These are phyloP conservation scores for Micrasema minimum DNA, from an alignment of 1,140 invertebrate genomes.

Conservation along the genomic window DNA sequence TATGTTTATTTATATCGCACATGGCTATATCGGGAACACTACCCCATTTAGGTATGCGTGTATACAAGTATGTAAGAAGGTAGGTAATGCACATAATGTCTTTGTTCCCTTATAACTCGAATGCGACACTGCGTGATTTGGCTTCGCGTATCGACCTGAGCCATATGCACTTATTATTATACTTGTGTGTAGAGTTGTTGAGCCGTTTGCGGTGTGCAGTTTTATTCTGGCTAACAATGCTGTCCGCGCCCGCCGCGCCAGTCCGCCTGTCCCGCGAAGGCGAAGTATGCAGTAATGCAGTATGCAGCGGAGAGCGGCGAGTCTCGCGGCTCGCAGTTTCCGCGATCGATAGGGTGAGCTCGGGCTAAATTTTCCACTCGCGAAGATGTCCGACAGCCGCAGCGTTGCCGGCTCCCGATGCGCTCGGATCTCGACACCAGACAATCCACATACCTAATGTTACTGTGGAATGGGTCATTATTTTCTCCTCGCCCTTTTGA, in stretches of 20 bases:
- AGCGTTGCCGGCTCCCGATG: constrained; percentile 21
- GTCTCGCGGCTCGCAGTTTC: constrained; percentile 24
- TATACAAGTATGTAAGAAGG: too few relatives aligned
- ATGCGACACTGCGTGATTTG: not conserved
- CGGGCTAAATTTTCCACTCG: constrained; percentile 27
- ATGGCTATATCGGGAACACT: too few relatives aligned
- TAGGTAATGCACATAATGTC: too few relatives aligned
- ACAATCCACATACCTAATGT: not conserved
- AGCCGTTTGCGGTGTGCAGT: constrained; percentile 1
- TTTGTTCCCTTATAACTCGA: too few relatives aligned
- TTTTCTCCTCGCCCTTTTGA: not conserved
- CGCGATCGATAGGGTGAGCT: constrained; percentile 36
- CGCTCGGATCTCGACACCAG: not conserved
- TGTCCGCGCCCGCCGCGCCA: too few relatives aligned
- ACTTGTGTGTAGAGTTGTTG: not conserved
- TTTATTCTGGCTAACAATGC: constrained; percentile 20
- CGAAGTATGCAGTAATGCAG: too few relatives aligned
- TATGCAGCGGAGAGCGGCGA: constrained; percentile 1
- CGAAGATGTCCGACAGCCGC: constrained; percentile 29
- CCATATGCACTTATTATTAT: not conserved
- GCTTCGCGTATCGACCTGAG: not conserved
- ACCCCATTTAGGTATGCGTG: too few relatives aligned
- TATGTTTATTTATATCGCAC: too few relatives aligned
- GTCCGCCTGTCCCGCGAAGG: too few relatives aligned
- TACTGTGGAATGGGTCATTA: not conserved